Base-by-base conservation (phyloP, 2,113 vertebrate species). In the Pedionomus torquatus region DNA sequence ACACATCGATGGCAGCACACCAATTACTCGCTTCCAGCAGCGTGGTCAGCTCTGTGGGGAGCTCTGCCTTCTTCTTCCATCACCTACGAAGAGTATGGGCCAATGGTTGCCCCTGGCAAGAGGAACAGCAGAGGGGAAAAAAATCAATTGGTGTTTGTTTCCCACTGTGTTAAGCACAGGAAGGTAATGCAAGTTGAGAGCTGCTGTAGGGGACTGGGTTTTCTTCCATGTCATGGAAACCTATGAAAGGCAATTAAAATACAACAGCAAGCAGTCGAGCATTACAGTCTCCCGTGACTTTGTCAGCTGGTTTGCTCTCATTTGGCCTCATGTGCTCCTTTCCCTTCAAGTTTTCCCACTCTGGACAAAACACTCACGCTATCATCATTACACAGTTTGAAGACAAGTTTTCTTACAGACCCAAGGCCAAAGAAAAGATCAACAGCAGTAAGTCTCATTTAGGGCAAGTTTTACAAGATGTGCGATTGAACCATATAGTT, bases 211-310 rank as follows among this genome's bases (percentile, higher is more conserved):
- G 48, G 46, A 72, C 30, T 48, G 58, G 58, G 35, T 78, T 87
- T 92, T 91, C 66, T 44, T 64, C 43, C 25, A 39, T 5, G 7
- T 68, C 68, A 49, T 20, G 57, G 33, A 93, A 92, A 89, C 16
- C 43, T 95, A 68, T 77, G 79, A 91, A 97, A 94, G 31, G 76
- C 89, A 97, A 97, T 97, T 97, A 98, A 97, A 97, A 95, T 75
- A 85, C 46, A 88, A 93, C 23, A 81, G 39, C 39, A 91, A 84
- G 39, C 25, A 76, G 66, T 51, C 88, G 87, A 10, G 70, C 16
- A 4, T 77, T 54, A 43, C 39, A 54, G 46, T 84, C 49, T 79
- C 51, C 1, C 0, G 60, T 78, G 79, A 68, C 60, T 54, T 63
- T 75, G 51, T 93, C 31, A 61, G 74, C n/a, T 88, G 52, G 25